Conservation (phyloP, 2,888 invertebrate genomes). For the Stramonita haemastoma region DNA sequence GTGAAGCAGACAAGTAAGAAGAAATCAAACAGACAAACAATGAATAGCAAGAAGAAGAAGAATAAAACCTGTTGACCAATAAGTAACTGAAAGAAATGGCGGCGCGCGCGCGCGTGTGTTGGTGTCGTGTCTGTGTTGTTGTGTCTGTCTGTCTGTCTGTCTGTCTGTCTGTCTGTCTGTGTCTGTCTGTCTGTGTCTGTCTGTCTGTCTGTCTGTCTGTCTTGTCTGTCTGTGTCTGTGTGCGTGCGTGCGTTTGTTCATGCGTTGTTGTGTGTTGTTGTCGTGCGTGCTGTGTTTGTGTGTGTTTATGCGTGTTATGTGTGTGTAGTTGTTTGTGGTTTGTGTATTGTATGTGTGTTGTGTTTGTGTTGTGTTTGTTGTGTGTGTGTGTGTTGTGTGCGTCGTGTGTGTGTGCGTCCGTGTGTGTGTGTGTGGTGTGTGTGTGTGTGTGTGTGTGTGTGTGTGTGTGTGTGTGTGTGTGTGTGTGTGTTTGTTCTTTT, state of each 20-base stretch:
- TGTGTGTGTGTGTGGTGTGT: background rate
- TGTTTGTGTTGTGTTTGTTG: too few relatives aligned
- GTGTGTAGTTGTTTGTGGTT: too few relatives aligned
- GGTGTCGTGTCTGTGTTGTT: background rate
- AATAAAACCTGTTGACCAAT: too few relatives aligned
- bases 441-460: slow-evolving; percentile 21
- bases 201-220: background rate
- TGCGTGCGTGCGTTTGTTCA: too few relatives aligned
- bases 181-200: slow-evolving; percentile 14
- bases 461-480: slow-evolving; percentile 1
- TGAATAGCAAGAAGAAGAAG: too few relatives aligned
- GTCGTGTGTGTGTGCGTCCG: background rate
- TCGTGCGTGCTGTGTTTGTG: too few relatives aligned
- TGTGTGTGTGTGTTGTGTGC: background rate
- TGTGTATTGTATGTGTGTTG: too few relatives aligned
- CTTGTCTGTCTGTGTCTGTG: slow-evolving; percentile 10
- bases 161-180: slow-evolving; percentile 16
- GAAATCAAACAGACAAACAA: too few relatives aligned
- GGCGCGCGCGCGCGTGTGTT: background rate
- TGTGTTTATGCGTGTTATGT: background rate
- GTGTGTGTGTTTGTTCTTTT: slow-evolving; percentile 15
- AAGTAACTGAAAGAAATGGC: too few relatives aligned
- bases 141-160: slow-evolving; percentile 11
- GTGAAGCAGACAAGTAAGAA: too few relatives aligned
- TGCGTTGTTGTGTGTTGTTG: background rate